Evolutionary conservation across 2,113 vertebrate species (phyloP).

Genomic region (Mormyrus iriodes): DNA sequence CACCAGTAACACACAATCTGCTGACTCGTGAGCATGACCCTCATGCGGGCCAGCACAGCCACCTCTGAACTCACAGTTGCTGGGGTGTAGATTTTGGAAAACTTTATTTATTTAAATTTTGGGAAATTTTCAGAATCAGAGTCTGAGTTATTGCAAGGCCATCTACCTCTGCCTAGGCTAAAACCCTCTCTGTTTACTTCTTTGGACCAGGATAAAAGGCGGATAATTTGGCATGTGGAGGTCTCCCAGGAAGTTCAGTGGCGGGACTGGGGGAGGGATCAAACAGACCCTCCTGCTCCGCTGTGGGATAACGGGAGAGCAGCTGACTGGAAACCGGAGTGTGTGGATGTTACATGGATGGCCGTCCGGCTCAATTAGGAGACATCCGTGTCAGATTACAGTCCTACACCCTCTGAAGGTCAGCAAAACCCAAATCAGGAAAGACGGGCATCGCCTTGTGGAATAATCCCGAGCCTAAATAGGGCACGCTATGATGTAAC

Average conservation of each 20-base stretch:
- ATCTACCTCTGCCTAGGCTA: background rate
- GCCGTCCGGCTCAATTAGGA: background rate
- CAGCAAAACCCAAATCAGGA: background rate
- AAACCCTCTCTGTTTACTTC: background rate
- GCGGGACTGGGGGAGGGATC: background rate
- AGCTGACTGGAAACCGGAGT: background rate
- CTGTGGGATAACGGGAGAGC: background rate
- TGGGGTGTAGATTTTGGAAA: background rate
- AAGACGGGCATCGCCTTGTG: background rate
- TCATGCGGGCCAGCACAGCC: background rate
- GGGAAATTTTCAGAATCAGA: background rate
- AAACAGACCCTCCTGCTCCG: background rate
- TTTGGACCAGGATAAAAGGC: background rate
- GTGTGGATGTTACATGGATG: background rate
- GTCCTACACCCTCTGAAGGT: background rate
- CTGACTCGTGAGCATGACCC: background rate
- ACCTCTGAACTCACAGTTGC: background rate
- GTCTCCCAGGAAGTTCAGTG: background rate
- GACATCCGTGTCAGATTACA: background rate
- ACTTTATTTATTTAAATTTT: background rate
- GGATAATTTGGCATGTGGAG: conserved; percentile 3
- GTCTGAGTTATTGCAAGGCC: background rate
- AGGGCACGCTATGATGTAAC: background rate
- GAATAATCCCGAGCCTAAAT: background rate
- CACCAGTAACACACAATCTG: background rate